These are phyloP conservation scores for Cyanoramphus novaezelandiae DNA, from an alignment of 2,113 vertebrate species.

Conservation along the genomic window DNA sequence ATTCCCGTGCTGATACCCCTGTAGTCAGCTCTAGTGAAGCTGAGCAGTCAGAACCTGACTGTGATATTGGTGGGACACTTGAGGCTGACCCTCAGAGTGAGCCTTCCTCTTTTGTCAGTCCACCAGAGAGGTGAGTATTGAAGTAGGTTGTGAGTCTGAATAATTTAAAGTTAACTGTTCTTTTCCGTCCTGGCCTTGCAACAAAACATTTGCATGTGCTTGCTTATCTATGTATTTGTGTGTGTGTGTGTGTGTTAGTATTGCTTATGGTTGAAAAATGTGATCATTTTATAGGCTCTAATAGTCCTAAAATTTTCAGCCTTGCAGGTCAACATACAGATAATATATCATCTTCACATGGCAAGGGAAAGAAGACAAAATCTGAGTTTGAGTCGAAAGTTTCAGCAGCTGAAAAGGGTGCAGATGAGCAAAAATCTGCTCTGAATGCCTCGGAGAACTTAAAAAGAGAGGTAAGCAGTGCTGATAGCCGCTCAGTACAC, in stretches of 20 bases:
- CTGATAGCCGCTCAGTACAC: background rate
- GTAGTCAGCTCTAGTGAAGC: conserved; percentile 82
- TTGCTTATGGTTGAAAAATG: background rate
- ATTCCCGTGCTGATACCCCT: conserved; percentile 85
- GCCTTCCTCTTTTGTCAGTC: conserved; percentile 82
- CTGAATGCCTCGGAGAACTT: conserved; percentile 77
- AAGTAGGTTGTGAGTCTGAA: conserved; percentile 36
- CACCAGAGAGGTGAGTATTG: conserved; percentile 85
- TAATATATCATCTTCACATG: conserved; percentile 77
- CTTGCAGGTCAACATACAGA: conserved; percentile 81
- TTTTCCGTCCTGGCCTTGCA: conserved; percentile 16
- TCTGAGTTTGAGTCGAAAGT: conserved; percentile 77
- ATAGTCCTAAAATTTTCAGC: conserved; percentile 46
- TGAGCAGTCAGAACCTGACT: conserved; percentile 83
- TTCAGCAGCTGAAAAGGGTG: conserved; percentile 59
- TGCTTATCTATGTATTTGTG: conserved; percentile 29
- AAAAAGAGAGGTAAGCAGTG: conserved; percentile 75
- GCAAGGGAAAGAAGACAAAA: conserved; percentile 78
- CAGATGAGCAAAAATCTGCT: conserved; percentile 66
- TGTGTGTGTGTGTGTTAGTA: background rate
- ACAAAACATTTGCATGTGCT: conserved; percentile 36
- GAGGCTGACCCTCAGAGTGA: conserved; percentile 81
- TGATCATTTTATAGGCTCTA: background rate
- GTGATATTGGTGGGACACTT: conserved; percentile 85
- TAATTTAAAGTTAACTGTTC: background rate